Evolutionary conservation across 2,888 invertebrate species (phyloP).

Genomic region (Plemyria rubiginata): DNA sequence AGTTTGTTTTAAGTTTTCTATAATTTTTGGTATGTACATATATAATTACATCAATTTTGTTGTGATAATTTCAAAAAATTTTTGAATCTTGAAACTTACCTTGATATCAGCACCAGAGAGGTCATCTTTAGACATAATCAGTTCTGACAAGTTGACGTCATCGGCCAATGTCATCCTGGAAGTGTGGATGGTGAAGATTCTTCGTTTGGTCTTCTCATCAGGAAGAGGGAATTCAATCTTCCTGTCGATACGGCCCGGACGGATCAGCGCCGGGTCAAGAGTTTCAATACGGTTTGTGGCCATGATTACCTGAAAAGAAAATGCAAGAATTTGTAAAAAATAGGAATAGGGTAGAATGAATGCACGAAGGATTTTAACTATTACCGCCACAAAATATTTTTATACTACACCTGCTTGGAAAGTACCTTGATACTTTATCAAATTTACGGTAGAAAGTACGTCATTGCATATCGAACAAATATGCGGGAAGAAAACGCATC

Average conservation of each 20-base stretch:
- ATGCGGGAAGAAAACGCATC: no score
- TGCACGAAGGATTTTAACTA: no score
- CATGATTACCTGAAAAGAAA: conserved; percentile 91
- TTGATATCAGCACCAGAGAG: conserved; percentile 98
- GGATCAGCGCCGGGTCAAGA: conserved; percentile 98
- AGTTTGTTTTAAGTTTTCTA: no score
- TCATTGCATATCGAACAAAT: no score
- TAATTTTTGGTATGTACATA: no score
- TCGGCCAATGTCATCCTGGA: conserved; percentile 99
- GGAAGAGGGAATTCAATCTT: conserved; percentile 99
- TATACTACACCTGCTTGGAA: no score
- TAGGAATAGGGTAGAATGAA: no score
- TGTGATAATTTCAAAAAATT: no score
- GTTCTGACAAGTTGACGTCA: conserved; percentile 98
- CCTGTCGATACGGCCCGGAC: conserved; percentile 99
- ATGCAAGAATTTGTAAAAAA: neutral
- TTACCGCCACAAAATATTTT: no score
- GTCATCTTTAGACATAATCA: conserved; percentile 99
- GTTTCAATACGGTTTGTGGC: conserved; percentile 99
- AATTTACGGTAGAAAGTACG: no score
- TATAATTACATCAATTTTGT: no score
- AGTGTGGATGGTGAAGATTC: conserved; percentile 99
- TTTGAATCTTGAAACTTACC: conserved; percentile 71
- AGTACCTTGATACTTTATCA: no score
- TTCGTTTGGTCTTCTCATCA: conserved; percentile 98